Conservation (phyloP, 2,888 invertebrate species). For the Drosophila heteroneura region DNA sequence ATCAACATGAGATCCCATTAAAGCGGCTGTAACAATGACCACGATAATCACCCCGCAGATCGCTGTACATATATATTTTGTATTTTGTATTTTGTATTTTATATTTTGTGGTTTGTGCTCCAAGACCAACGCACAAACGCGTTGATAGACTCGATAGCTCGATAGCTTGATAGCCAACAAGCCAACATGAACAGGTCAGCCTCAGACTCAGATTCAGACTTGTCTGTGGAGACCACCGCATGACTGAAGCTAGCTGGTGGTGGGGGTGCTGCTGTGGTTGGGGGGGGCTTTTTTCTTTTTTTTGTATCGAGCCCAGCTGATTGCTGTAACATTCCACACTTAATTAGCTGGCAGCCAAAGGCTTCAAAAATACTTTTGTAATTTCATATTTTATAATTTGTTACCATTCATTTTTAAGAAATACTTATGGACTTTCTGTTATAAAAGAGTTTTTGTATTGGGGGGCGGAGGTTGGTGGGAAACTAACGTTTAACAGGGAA, state of each 20-base stretch:
- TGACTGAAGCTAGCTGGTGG: background rate
- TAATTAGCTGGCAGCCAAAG: conserved; percentile 54
- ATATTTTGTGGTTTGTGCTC: conserved; percentile 26
- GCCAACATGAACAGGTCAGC: conserved; percentile 27
- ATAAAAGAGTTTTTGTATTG: background rate
- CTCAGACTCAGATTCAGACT: conserved; percentile 7
- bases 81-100: background rate
- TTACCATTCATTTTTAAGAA: conserved; percentile 8
- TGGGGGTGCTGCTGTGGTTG: background rate
- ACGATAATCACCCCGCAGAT: conserved; percentile 64
- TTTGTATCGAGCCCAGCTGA: conserved; percentile 47
- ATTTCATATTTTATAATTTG: conserved; percentile 9
- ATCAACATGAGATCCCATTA: conserved; percentile 80
- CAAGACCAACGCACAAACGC: conserved; percentile 58
- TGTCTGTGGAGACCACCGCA: conserved; percentile 32
- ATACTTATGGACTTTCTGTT: background rate
- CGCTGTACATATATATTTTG: conserved; percentile 9
- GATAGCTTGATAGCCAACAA: conserved; percentile 2
- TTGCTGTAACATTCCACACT: conserved; percentile 76
- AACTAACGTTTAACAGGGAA: background rate
- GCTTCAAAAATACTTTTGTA: conserved; percentile 5
- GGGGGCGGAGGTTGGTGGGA: background rate
- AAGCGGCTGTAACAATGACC: conserved; percentile 71
- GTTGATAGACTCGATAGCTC: conserved; percentile 52
- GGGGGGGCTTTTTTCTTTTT: background rate